These are phyloP conservation scores for Brienomyrus brachyistius DNA, from an alignment of 2,113 vertebrate species.

Conservation along the genomic window DNA sequence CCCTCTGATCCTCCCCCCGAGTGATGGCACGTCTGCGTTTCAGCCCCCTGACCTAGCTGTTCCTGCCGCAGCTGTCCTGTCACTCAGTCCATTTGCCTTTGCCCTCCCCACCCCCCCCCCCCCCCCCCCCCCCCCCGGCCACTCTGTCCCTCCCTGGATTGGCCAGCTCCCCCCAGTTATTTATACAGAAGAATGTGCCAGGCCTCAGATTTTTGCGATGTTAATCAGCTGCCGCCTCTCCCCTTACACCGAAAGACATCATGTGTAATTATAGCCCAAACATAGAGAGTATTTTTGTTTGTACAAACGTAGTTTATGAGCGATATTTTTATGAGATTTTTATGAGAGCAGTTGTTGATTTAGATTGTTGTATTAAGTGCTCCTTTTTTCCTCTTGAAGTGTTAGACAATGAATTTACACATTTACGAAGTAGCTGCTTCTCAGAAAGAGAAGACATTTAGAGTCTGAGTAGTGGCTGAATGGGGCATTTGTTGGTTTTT, in stretches of 20 bases:
- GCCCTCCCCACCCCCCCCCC: conserved; percentile 28
- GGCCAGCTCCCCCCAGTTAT: conserved; percentile 49
- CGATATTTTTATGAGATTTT: conserved; percentile 27
- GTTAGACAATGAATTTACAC: neutral
- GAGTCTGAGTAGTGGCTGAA: neutral
- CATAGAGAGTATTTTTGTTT: conserved; percentile 39
- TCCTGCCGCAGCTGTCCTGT: conserved; percentile 59
- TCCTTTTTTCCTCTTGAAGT: conserved; percentile 1
- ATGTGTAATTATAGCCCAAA: conserved; percentile 58
- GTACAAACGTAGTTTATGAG: conserved; percentile 35
- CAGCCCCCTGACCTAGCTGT: conserved; percentile 31
- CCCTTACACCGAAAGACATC: conserved; percentile 67
- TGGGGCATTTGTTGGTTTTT: neutral
- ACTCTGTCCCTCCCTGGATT: conserved; percentile 32
- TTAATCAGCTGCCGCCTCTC: conserved; percentile 60
- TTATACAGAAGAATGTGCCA: conserved; percentile 69
- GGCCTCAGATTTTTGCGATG: conserved; percentile 66
- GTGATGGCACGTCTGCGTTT: conserved; percentile 23
- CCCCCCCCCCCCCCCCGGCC: too few relatives aligned
- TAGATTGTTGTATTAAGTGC: neutral
- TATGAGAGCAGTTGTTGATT: conserved; percentile 4
- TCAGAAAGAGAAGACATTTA: neutral
- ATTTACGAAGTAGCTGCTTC: neutral
- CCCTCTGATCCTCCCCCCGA: neutral
- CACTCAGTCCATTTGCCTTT: conserved; percentile 48